These are phyloP conservation scores for Isoperla grammatica DNA, from an alignment of 2,888 invertebrate genomes.

Conservation along the genomic window DNA sequence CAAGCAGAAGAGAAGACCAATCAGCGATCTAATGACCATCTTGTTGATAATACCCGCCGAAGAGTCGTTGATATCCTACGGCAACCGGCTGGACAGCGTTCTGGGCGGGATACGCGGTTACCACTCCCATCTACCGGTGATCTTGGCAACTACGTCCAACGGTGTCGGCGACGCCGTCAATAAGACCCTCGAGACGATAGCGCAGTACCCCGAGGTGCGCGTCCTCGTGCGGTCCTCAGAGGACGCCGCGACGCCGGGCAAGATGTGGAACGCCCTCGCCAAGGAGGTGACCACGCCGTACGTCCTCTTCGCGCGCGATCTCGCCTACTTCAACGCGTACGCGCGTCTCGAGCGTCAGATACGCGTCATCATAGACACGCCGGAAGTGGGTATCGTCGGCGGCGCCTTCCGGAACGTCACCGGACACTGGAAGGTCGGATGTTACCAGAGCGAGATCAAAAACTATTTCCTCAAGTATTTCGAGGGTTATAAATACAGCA, in stretches of 20 bases:
- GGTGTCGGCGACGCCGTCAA: constrained; percentile 13
- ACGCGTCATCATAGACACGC: constrained; percentile 32
- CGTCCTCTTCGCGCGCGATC: constrained; percentile 34
- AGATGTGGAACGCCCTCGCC: constrained; percentile 34
- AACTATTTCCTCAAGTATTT: constrained; percentile 36
- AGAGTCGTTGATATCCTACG: constrained; percentile 1
- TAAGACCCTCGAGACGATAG: background rate
- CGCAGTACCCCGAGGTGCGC: background rate
- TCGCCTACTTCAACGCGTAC: constrained; percentile 34
- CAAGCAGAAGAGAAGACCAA: constrained; percentile 21
- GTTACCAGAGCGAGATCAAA: constrained; percentile 35
- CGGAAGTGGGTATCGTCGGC: constrained; percentile 33
- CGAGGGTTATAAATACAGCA: constrained; percentile 37
- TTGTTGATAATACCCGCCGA: constrained; percentile 21
- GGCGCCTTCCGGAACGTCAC: constrained; percentile 35
- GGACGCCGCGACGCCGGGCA: constrained; percentile 25
- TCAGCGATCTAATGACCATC: constrained; percentile 25
- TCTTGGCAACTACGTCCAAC: constrained; percentile 20
- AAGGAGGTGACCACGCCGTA: constrained; percentile 35
- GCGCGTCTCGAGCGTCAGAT: constrained; percentile 36
- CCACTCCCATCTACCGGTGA: constrained; percentile 22
- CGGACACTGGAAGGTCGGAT: constrained; percentile 38
- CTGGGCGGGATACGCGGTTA: constrained; percentile 25
- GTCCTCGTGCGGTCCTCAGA: background rate
- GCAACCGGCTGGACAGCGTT: constrained; percentile 20